Percentiles rank a stretch among this genome's conserved stretches.
Evolutionary conservation across 1,140 invertebrate species (phyloP).

Genomic region (Ceratina calcarata): DNA sequence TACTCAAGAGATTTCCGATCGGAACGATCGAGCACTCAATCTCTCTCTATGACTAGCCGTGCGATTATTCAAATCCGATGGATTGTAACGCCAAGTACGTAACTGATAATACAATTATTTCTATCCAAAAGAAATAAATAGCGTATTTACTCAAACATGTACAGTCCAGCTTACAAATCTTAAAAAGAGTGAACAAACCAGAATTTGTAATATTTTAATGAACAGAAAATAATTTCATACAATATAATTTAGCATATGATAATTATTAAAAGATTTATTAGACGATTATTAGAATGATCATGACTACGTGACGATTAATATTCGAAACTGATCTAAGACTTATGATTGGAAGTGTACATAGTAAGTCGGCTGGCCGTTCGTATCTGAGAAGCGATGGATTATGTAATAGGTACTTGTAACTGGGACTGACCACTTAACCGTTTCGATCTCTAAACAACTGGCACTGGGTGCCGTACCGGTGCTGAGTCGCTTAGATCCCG

Average conservation of each 20-base stretch:
- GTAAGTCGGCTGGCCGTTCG: too few species aligned
- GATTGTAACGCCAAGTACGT: too few species aligned
- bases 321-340: too few species aligned
- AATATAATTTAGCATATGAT: too few species aligned
- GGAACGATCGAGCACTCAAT: neutral
- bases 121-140: constrained; percentile 11
- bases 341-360: too few species aligned
- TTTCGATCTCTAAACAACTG: neutral
- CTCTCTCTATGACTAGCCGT: neutral
- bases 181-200: too few species aligned
- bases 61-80: neutral
- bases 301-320: too few species aligned
- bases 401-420: neutral
- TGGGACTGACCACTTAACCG: neutral
- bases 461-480: too few species aligned
- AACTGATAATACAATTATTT: constrained; percentile 20
- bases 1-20: neutral
- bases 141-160: constrained; percentile 14
- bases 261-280: too few species aligned
- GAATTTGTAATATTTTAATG: too few species aligned
- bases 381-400: neutral
- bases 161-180: too few species aligned
- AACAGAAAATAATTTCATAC: neutral
- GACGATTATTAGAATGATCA: neutral
- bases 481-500: constrained; percentile 5